Evolutionary conservation across 1,140 invertebrate species (phyloP).

Genomic region (Battus philenor): DNA sequence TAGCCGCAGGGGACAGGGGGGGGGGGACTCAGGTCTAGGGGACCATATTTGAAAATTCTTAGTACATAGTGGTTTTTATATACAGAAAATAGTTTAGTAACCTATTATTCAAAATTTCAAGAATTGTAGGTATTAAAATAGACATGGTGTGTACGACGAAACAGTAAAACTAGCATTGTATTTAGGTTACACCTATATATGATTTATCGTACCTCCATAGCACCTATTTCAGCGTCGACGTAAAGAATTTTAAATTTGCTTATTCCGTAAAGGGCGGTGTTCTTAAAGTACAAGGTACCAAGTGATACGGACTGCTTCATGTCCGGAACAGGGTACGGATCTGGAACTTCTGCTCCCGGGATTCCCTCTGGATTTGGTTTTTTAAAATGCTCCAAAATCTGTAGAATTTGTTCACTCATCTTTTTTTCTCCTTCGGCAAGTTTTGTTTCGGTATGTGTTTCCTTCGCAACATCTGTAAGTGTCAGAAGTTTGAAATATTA

Average conservation of each 20-base stretch:
- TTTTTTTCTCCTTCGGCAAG: constrained; percentile 77
- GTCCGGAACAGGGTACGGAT: constrained; percentile 87
- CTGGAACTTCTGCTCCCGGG: constrained; percentile 84
- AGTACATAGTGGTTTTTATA: too few relatives aligned
- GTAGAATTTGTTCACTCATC: constrained; percentile 82
- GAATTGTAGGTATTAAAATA: too few relatives aligned
- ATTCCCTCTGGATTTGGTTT: constrained; percentile 84
- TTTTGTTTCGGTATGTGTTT: constrained; percentile 25
- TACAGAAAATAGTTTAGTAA: too few relatives aligned
- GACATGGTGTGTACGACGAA: too few relatives aligned
- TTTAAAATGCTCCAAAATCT: constrained; percentile 88
- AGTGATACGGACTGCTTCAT: constrained; percentile 84
- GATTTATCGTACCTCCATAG: constrained; percentile 45
- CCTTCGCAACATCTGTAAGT: constrained; percentile 34
- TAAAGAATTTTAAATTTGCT: constrained; percentile 84
- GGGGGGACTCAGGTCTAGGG: too few relatives aligned
- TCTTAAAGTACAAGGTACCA: constrained; percentile 81
- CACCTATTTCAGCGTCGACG: constrained; percentile 51
- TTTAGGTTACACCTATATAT: too few relatives aligned
- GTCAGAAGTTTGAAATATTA: too few relatives aligned
- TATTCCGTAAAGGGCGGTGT: constrained; percentile 83
- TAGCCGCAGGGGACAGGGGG: too few relatives aligned
- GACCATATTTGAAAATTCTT: too few relatives aligned
- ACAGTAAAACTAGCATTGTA: too few relatives aligned
- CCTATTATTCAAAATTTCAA: too few relatives aligned